These are phyloP conservation scores for Hyperoodon ampullatus DNA, from an alignment of 2,113 vertebrate species.

Conservation along the genomic window DNA sequence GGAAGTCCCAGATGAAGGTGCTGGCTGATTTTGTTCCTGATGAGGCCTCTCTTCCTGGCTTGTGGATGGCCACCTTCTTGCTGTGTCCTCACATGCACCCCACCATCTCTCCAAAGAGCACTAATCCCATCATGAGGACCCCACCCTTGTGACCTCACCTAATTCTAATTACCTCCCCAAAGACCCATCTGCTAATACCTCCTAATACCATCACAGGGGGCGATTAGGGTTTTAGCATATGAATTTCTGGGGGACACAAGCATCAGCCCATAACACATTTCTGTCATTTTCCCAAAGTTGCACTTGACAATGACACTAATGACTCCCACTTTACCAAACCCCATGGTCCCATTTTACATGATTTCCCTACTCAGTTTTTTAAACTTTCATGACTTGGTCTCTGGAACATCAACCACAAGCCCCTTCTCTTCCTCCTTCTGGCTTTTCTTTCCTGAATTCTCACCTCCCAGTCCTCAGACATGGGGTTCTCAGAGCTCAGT, in stretches of 20 bases:
- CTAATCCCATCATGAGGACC: background rate
- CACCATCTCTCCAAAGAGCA: background rate
- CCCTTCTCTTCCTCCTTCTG: background rate
- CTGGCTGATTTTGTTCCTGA: background rate
- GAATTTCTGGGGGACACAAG: background rate
- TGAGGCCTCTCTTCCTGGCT: background rate
- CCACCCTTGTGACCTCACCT: background rate
- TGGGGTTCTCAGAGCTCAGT: background rate
- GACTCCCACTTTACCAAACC: background rate
- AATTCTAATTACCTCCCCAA: background rate
- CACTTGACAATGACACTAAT: background rate
- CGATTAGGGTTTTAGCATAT: background rate
- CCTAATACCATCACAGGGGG: background rate
- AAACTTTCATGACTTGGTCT: background rate
- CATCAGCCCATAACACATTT: background rate
- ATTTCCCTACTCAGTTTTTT: background rate
- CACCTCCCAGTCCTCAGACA: background rate
- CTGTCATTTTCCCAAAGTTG: background rate
- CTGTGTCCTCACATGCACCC: background rate
- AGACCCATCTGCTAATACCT: background rate
- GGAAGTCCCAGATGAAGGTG: background rate
- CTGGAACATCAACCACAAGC: no score
- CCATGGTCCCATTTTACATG: background rate
- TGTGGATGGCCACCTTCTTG: rapidly evolving
- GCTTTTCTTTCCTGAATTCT: background rate